Base-by-base conservation (phyloP, 1,140 invertebrate species). In the Caenorhabditis briggsae region DNA sequence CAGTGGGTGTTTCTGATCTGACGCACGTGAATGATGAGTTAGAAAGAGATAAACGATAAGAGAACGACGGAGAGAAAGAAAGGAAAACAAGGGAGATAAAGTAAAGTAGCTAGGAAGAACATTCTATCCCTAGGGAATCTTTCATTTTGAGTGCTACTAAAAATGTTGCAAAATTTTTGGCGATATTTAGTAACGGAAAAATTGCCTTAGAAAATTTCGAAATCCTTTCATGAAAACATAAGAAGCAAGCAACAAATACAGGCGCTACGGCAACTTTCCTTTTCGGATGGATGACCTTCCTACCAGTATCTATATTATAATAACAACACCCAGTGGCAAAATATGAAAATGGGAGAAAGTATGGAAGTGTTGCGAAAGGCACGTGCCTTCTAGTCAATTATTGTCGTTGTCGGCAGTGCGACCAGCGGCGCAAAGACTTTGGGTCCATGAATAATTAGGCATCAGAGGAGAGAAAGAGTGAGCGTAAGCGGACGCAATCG, bases 361-460 rank as follows among this genome's bases (percentile, higher is more conserved):
- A 70, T 18, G 33, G 33, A 65, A 59, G 56, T 65, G 33, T 65
- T 78, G 5, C 43, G 46, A 23, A 78, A 50, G 43, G 20, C 70
- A 78, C 70, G 70, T 78, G 70, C 70, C 70, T 50, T 78, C 53
- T 46, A 78, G 70, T 50, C 70, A 78, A 78, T 78, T 78, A 78
- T 78, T 78, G 70, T 53, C 14, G 12, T 11, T 70, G 64, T 7
- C 18, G 33, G 64, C 18, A 16, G 64, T 78, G 33, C 23, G 33
- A 53, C 46, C n/a, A 50, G 46, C 12, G 46, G n/a, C 11, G 46
- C 70, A 78, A 50, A 78, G 70, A 50, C 70, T 50, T 50, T 78
- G 70, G 70, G 70, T 23, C 70, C 46, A 78, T 78, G 70, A 78
- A 78, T 78, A 78, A 78, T 78, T 78, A 78, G 70, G 46, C 70